Evolutionary conservation across 2,797 vertebrate species (phyloP), one percentile per base, ranked within the genome.

Genomic region (Sciurus carolinensis): DNA sequence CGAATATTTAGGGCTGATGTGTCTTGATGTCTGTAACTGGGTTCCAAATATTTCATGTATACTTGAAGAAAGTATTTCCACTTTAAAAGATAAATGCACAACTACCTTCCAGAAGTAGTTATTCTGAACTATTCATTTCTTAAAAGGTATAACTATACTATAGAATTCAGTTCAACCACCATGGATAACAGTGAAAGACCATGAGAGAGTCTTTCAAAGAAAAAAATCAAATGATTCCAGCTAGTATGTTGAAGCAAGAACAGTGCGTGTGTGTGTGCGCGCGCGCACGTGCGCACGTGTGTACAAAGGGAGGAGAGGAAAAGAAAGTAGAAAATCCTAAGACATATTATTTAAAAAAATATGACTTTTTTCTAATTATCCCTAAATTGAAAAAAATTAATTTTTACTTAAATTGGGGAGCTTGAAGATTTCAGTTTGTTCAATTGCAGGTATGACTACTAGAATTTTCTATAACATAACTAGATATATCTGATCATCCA

Each of bases 351-450:
- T 90, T 44, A 42, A 91, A 88, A 4, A 69, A 85, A 76, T 26
- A 62, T 57, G 54, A 62, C 3, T 52, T 36, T 95, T 85, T 75
- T 20, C 39, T 84, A 85, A 88, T 91, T 93, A 85, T 86, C 26
- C 42, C 52, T 39, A 76, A n/a, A 0, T 94, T 86, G 62, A 39
- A 87, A 95, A 95, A 82, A 84, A 47, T 28, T 50, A 22, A 75
- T 36, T 82, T 90, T 83, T 73, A 47, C 30, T 94, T 92, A 87
- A 80, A 93, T 54, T 42, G 15, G 71, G 30, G 77, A 57, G 4
- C 9, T 79, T 92, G 33, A 83, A 72, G 14, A 90, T 86, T 90
- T 95, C 47, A n/a, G 3, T 54, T 84, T 85, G 28, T 73, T 86
- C 82, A 73, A 47, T 6, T 86, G 20, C 47, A 85, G 33, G 11